Conservation (phyloP, 2,888 invertebrate species). For the Synanthedon myopaeformis region DNA sequence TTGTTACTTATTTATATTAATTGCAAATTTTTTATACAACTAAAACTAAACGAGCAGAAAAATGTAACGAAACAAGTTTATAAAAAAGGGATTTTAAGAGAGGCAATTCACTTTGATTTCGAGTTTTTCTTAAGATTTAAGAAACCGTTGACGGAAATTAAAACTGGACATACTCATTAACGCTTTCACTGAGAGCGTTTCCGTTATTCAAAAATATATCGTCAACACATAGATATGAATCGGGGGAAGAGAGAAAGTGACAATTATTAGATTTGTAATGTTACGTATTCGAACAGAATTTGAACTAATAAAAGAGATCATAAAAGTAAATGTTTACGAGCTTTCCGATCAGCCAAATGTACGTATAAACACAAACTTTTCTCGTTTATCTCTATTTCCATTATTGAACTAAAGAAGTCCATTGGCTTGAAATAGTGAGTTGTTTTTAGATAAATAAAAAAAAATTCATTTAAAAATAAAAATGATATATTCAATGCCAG, state of each 20-base stretch:
- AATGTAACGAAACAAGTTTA: too few relatives aligned
- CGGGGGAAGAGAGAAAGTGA: slow-evolving; percentile 20
- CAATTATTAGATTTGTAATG: slow-evolving; percentile 21
- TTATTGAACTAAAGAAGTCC: too few relatives aligned
- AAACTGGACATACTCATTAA: slow-evolving; percentile 52
- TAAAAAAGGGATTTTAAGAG: not conserved
- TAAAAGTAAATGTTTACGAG: not conserved
- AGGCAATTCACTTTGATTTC: slow-evolving; percentile 8
- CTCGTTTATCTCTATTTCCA: too few relatives aligned
- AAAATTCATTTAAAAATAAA: too few relatives aligned
- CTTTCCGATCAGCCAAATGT: not conserved
- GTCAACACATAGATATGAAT: slow-evolving; percentile 37
- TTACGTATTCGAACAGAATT: slow-evolving; percentile 9
- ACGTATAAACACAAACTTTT: too few relatives aligned
- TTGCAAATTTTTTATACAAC: too few relatives aligned
- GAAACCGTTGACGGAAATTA: slow-evolving; percentile 42
- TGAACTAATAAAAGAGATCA: slow-evolving; percentile 6
- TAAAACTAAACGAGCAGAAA: too few relatives aligned
- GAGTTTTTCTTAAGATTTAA: slow-evolving; percentile 16
- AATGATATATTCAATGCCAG: too few relatives aligned
- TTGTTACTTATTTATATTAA: not conserved
- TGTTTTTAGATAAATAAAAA: too few relatives aligned
- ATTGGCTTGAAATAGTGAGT: too few relatives aligned
- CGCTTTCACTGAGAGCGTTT: slow-evolving; percentile 50
- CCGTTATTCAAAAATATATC: slow-evolving; percentile 44